These are phyloP conservation scores for Parazoanthus swiftii DNA, from an alignment of 92 coral and sea anemone species.

Conservation along the genomic window DNA sequence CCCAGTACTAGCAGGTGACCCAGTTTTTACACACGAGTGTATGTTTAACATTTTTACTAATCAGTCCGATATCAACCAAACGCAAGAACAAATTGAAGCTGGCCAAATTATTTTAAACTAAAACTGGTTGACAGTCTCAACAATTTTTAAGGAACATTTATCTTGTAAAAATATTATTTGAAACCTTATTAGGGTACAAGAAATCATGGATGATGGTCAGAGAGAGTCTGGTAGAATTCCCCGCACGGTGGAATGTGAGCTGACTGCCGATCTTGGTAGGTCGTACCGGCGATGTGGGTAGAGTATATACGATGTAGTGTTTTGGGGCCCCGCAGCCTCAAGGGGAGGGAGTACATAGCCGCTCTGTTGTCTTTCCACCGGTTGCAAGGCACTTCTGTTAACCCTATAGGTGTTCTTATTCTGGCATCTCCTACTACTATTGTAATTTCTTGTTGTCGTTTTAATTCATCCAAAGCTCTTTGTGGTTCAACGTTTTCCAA, in stretches of 20 bases:
- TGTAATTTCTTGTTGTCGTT: too few species aligned
- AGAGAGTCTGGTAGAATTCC: conserved; percentile 97
- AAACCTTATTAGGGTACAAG: conserved; percentile 71
- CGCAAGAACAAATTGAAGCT: background rate
- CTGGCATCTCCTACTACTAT: too few species aligned
- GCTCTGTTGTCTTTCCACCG: too few species aligned
- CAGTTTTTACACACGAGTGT: background rate
- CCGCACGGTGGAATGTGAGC: conserved; percentile 95
- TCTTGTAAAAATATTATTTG: background rate
- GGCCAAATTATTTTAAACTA: background rate
- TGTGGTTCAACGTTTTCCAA: too few species aligned
- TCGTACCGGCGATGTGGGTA: background rate
- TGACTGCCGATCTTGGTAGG: conserved; percentile 91
- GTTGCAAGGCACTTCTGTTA: too few species aligned
- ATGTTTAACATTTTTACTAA: background rate
- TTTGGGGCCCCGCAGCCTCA: too few species aligned
- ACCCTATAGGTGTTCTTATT: too few species aligned
- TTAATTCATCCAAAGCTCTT: too few species aligned
- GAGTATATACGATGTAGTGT: background rate
- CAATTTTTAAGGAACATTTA: background rate
- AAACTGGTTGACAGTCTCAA: background rate
- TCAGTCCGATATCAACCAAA: background rate
- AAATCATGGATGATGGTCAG: conserved; percentile 93
- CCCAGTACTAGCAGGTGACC: background rate
- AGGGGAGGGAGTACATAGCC: background rate